Percentiles rank a stretch among this genome's conserved stretches.
These are phyloP conservation scores for Patiria miniata DNA, from an alignment of 35 echinoderm and acorn worm genomes.

Conservation along the genomic window DNA sequence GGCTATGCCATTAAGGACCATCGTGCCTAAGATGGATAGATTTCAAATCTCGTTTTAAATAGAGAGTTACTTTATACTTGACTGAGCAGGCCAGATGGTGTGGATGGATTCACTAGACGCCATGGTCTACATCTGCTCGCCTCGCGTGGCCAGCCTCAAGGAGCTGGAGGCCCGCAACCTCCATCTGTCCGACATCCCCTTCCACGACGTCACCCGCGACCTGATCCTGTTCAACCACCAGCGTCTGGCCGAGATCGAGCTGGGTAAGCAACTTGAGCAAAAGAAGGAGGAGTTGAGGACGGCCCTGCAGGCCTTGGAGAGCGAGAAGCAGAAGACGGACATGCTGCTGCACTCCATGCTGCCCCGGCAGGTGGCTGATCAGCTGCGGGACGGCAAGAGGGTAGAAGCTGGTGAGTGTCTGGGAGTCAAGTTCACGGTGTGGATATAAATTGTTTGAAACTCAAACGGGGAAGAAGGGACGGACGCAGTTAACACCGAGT, in stretches of 20 bases:
- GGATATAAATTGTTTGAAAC: no score
- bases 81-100: conserved; percentile 88
- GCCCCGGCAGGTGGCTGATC: conserved; percentile 91
- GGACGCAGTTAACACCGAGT: no score
- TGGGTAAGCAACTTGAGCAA: conserved; percentile 88
- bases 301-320: conserved; percentile 73
- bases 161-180: conserved; percentile 89
- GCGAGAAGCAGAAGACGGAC: conserved; percentile 96
- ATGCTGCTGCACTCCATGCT: conserved; percentile 97
- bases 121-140: conserved; percentile 95
- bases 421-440: no score
- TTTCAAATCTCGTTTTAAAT: no score
- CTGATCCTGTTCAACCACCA: conserved; percentile 97
- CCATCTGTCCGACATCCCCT: conserved; percentile 88
- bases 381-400: conserved; percentile 91
- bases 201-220: conserved; percentile 94
- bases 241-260: conserved; percentile 90
- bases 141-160: conserved; percentile 86
- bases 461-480: no score
- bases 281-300: conserved; percentile 88
- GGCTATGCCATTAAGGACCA: no score
- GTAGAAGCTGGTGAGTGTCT: conserved; percentile 87
- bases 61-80: no score
- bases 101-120: conserved; percentile 88
- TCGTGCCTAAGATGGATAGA: no score